Evolutionary conservation across 1,140 invertebrate species (phyloP), one percentile per base, ranked within the genome.

Genomic region (Centruroides sculpturatus): DNA sequence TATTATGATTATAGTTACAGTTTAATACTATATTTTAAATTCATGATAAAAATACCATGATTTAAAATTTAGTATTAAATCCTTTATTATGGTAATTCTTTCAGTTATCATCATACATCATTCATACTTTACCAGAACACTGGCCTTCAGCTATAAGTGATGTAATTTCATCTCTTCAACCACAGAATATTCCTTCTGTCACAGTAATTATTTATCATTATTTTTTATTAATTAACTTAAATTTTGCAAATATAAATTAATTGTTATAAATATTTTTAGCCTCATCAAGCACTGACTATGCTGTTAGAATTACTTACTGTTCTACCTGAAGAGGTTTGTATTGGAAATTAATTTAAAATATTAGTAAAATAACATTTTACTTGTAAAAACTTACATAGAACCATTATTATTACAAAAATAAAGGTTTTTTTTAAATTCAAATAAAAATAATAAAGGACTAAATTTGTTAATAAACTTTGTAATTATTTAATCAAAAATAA

Each of bases 281-380:
- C 78, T 23, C 73, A 78, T 64, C 71, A 76, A 66, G 72, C 77
- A 12, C 71, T 79, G 59, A 78, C 77, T 75, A 81, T 87, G 48
- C 74, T 89, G 66, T 71, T 89, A 47, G 84, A 88, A 72, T 71
- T 79, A 72, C 75, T 92, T 35, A 83, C 82, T 66, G 82, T 85
- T 58, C 81, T 92, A 69, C 86, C 88, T 13, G 84, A 85, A 77
- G 88, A 92, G 77, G 85, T 87, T 77, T 76, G 66, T 41, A 41
- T 41, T 41, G 8, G 8, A 41, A 23, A 23, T 23, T 23, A 23
- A 23, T 23, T 23, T 23, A 23, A 23, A 23, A 23, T 23, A 23
- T 23, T 23, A 23, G 23, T 23, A 23, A 23, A 23, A 23, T 23
- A 23, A 23, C 2, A 23, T 23, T 23, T 23, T 23, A 23, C 23